Conservation (phyloP, 2,113 vertebrate genomes). For the Sebastes fasciatus region DNA sequence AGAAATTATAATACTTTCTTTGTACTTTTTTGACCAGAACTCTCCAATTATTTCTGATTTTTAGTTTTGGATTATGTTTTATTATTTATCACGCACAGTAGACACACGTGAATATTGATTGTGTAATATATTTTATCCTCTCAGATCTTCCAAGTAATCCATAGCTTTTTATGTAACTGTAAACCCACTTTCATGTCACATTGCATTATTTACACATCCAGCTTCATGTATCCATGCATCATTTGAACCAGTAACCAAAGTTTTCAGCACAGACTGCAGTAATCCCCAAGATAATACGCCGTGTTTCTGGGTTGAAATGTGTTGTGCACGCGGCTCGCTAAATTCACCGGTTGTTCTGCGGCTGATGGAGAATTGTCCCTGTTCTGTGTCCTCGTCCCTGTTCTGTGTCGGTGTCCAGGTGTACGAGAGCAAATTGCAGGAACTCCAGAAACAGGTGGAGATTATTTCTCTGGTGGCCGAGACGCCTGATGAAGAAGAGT, state of each 20-base stretch:
- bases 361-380: conserved; percentile 58
- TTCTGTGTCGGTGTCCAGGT: conserved; percentile 87
- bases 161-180: not conserved
- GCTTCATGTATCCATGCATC: not conserved
- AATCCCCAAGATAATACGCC: no score
- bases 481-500: conserved; percentile 93
- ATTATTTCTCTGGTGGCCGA: conserved; percentile 93
- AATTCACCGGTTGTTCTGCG: conserved; percentile 33
- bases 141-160: not conserved
- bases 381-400: conserved; percentile 40
- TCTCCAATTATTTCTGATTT: not conserved
- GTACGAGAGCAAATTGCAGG: conserved; percentile 97
- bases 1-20: not conserved
- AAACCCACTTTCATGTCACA: not conserved
- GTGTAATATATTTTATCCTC: not conserved
- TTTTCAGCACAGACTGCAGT: not conserved
- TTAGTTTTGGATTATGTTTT: not conserved
- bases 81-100: not conserved
- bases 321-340: not conserved
- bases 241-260: not conserved
- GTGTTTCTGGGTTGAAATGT: no score
- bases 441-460: conserved; percentile 98
- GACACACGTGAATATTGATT: not conserved
- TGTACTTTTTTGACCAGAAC: not conserved
- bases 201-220: not conserved